phyloP scores from a whole-genome alignment of 2,113 vertebrate species.

The Ageneiosus marmoratus region DNA sequence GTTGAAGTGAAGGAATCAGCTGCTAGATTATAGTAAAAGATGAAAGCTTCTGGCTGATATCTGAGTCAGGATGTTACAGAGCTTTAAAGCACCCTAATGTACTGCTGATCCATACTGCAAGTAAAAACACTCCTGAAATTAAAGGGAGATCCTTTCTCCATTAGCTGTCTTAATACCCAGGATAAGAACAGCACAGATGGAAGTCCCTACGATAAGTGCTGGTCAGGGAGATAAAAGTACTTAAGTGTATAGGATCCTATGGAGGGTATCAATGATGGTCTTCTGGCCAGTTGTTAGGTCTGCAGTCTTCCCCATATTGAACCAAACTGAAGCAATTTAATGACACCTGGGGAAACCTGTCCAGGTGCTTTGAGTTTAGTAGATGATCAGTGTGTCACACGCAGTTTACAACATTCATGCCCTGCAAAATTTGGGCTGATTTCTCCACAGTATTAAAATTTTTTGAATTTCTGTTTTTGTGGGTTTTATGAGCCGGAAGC shows the following conservation, averaged over 20 bases:
- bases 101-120: conserved; percentile 27
- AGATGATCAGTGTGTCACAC: too few species aligned
- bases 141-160: conserved; percentile 14
- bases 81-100: conserved; percentile 38
- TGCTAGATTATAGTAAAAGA: conserved; percentile 14
- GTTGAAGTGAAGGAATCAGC: background rate
- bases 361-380: too few species aligned
- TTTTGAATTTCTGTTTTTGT: too few species aligned
- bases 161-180: conserved; percentile 25
- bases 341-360: too few species aligned
- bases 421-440: too few species aligned
- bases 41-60: conserved; percentile 1
- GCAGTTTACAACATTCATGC: too few species aligned
- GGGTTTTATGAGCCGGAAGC: too few species aligned
- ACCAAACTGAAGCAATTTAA: too few species aligned
- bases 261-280: too few species aligned
- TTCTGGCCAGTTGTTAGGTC: too few species aligned
- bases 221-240: background rate
- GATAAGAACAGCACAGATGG: background rate
- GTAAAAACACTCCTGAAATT: conserved; percentile 20
- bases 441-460: too few species aligned
- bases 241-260: conserved; percentile 30
- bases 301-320: too few species aligned
- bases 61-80: conserved; percentile 17
- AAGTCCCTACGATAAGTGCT: background rate